Base-by-base conservation (phyloP, 1,140 invertebrate species). In the Trichomalopsis sarcophagae region DNA sequence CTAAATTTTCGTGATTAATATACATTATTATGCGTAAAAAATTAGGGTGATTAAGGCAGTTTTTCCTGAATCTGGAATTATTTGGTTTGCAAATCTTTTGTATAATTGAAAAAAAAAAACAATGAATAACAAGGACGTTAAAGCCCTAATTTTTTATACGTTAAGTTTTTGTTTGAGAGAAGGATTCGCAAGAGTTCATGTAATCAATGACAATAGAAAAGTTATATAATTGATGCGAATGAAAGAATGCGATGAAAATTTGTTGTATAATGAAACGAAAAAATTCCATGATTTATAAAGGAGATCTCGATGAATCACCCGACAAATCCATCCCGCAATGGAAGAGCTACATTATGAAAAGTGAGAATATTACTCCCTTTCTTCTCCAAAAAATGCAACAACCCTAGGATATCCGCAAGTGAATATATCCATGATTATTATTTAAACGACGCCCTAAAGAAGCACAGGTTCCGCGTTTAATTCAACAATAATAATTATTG, bases 321-420 rank as follows among this genome's bases (percentile, higher is more conserved):
- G 50, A 84, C 21, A 30, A 44, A 44, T 73, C 30, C 11, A 36
- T 66, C 36, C 23, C 77, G 11, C 36, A 75, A 30, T 66, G 47
- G 66, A 84, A 74, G 33, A 80, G 68, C 62, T 84, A 73, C 44
- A 30, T 66, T 80, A 84, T 74, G 66, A 79, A 78, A 79, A 79
- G 66, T 84, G 76, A 81, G 55, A 75, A 75, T 47, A 3, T 85
- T 40, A 55, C 23, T 55, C 33, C 78, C 30, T 55, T 36, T 36
- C 3, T 36, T 36, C 3, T 76, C 44, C 2, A 55, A 66, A 9
- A 23, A 6, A 30, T 50, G 0, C 6, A 62, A 62, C 5, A 62
- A 62, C 55, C 55, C 55, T 21, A 7, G 55, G 55, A 62, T 62
- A 62, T n/a, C n/a, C 55, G 17, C 55, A 62, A 62, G 55, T 62